Evolutionary conservation across 1,140 invertebrate species (phyloP), one percentile per base, ranked within the genome.

Genomic region (Bombus waltoni): DNA sequence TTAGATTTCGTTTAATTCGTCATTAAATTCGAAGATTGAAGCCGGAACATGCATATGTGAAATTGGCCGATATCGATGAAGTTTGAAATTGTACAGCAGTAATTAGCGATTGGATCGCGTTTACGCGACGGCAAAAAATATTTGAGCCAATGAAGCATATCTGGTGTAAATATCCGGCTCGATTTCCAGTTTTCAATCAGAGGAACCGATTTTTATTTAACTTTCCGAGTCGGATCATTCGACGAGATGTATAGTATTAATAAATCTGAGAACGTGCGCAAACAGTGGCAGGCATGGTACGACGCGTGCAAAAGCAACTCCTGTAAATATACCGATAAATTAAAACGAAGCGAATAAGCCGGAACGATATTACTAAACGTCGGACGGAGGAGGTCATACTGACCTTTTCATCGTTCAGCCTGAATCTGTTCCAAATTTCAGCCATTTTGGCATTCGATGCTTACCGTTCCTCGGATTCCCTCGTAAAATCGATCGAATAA

Each of bases 351-450:
- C 42, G 77, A 80, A 78, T 79, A 84, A 70, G 82, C 66, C 8
- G 83, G 32, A 72, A 80, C 32, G 53, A 53, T n/a, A 71, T 72
- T n/a, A 47, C 62, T 38, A 38, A 13, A 22, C n/a, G 40, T 22
- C 25, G 66, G 38, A 73, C 40, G 66, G 75, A 42, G 32, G 5
- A 25, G 18, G 47, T 53, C 44, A 59, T n/a, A 18, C 35, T 38
- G 85, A 89, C 85, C 47, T 87, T 84, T 87, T 57, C 66, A 8
- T 40, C 70, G 18, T 62, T 76, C 40, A 25, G 59, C 18, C 81
- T 89, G 89, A 90, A 71, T 85, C 85, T 65, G 25, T 87, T 90
- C 88, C 88, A 90, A 90, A 73, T 83, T 80, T 47, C 25, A 32
- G 35, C 59, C 66, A 35, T 87, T 87, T 77, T 89, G 88, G 87